Conservation (phyloP, 35 echinoderm and acorn worm genomes). For the Heliocidaris erythrogramma region DNA sequence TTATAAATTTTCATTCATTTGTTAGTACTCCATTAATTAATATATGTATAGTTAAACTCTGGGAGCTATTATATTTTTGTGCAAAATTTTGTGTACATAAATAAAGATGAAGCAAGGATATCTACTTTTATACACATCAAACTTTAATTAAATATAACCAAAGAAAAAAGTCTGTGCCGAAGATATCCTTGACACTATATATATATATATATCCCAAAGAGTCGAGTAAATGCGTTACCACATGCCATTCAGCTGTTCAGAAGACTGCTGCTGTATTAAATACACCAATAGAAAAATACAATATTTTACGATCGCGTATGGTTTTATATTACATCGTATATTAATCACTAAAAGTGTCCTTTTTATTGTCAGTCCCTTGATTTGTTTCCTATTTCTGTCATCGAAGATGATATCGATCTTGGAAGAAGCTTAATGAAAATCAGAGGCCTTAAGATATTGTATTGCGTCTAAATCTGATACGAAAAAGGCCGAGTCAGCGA, state of each 20-base stretch:
- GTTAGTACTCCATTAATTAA: no score
- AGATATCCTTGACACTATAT: neutral
- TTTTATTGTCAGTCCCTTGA: neutral
- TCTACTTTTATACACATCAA: neutral
- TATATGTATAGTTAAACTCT: no score
- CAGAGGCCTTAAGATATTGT: neutral
- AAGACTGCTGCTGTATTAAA: neutral
- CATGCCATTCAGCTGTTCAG: neutral
- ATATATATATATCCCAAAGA: neutral
- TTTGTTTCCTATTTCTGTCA: conserved; percentile 4
- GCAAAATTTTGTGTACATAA: no score
- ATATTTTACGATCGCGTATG: neutral
- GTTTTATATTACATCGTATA: neutral
- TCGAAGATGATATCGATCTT: neutral
- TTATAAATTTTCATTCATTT: no score
- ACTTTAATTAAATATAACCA: neutral
- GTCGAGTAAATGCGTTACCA: neutral
- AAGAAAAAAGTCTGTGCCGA: neutral
- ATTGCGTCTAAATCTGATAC: conserved; percentile 4
- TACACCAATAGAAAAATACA: neutral
- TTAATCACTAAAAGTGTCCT: neutral
- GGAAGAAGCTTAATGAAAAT: neutral
- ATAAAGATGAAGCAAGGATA: no score
- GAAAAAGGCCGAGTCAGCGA: neutral
- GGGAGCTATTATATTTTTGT: no score